A percentile compares a stretch with the other conserved stretches of the same genome.
phyloP scores from a whole-genome alignment of 2,888 invertebrate species.

The Hydrotaea cyrtoneurina region DNA sequence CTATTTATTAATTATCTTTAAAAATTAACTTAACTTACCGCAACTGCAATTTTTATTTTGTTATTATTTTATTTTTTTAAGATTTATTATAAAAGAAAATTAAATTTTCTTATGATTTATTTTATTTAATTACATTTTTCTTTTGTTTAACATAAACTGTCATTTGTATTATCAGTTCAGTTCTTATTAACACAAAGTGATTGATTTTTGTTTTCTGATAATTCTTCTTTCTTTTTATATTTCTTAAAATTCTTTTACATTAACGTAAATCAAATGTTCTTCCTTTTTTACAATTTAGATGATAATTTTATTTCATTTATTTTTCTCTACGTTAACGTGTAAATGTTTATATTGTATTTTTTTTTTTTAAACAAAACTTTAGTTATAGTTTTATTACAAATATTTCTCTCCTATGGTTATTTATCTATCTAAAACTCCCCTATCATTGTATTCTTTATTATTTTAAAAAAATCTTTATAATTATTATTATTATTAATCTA shows the following conservation, averaged over 20 bases:
- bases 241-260: constrained; percentile 31
- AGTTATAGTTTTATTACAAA: constrained; percentile 42
- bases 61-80: constrained; percentile 31
- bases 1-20: constrained; percentile 45
- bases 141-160: constrained; percentile 43
- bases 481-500: constrained; percentile 51
- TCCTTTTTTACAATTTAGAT: constrained; percentile 53
- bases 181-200: constrained; percentile 62
- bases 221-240: constrained; percentile 57
- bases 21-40: constrained; percentile 1
- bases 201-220: constrained; percentile 52
- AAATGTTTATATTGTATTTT: constrained; percentile 52
- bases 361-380: constrained; percentile 5
- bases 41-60: constrained; percentile 38
- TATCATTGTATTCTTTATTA: constrained; percentile 19
- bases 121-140: constrained; percentile 36
- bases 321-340: constrained; percentile 33
- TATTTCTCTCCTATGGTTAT: constrained; percentile 16
- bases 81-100: constrained; percentile 39
- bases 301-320: constrained; percentile 52
- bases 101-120: constrained; percentile 49
- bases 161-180: constrained; percentile 19
- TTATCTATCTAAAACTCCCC: constrained; percentile 1
- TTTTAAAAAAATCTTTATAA: constrained; percentile 30
- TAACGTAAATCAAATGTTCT: constrained; percentile 57